Evolutionary conservation across 2,113 vertebrate genomes (phyloP).

Genomic region (Tragulus kanchil): DNA sequence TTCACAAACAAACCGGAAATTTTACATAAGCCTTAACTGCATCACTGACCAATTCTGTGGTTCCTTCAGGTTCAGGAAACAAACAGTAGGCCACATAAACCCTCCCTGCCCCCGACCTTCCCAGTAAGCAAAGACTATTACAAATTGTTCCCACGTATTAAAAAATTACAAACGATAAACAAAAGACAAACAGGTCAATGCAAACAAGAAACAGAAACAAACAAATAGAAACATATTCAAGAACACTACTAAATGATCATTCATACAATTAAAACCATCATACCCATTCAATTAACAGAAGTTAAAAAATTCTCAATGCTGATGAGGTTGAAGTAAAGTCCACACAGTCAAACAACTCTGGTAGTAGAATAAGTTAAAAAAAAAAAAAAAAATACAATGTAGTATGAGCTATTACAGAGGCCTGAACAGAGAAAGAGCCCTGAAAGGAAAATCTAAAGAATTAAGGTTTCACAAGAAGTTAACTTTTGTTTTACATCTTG

Average conservation of each 20-base stretch:
- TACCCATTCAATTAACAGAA: background rate
- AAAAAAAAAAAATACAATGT: background rate
- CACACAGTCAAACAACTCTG: background rate
- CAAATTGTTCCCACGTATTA: slow-evolving; percentile 22
- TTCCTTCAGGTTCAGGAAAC: slow-evolving; percentile 31
- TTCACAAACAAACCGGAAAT: slow-evolving; percentile 34
- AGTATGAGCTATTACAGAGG: background rate
- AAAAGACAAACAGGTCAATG: slow-evolving; percentile 2
- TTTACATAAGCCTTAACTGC: background rate
- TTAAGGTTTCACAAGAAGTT: background rate
- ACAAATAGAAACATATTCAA: slow-evolving; percentile 50
- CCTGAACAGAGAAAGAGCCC: background rate
- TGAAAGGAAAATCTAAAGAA: slow-evolving; percentile 34
- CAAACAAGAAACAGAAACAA: slow-evolving; percentile 37
- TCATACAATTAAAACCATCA: slow-evolving; percentile 27
- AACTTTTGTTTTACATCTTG: background rate
- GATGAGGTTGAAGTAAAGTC: background rate
- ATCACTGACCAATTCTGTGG: background rate
- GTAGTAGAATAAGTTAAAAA: background rate
- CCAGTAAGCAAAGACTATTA: slow-evolving; percentile 39
- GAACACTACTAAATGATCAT: background rate
- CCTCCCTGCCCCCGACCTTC: too few relatives aligned
- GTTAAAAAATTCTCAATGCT: slow-evolving; percentile 30
- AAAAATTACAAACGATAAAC: slow-evolving; percentile 15
- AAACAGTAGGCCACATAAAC: background rate